Percentiles rank a stretch among this genome's conserved stretches.
Evolutionary conservation across 1,140 invertebrate species (phyloP).

Genomic region (Neomicropteryx cornuta): DNA sequence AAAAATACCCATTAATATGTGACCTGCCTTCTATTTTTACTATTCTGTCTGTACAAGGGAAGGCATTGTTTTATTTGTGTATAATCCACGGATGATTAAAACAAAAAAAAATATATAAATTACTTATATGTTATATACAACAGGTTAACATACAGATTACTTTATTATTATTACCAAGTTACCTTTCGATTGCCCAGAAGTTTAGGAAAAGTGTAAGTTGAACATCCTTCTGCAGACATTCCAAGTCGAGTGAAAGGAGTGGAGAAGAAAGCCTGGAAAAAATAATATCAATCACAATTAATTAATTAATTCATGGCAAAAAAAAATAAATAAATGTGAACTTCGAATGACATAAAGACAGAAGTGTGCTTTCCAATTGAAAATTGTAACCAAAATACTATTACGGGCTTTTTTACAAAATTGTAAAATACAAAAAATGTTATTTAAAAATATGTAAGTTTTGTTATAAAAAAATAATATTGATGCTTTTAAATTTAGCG

Average conservation of each 20-base stretch:
- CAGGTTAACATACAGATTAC: conserved; percentile 6
- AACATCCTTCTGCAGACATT: conserved; percentile 74
- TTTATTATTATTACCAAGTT: conserved; percentile 15
- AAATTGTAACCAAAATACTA: not conserved
- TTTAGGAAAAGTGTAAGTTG: conserved; percentile 70
- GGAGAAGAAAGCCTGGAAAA: conserved; percentile 68
- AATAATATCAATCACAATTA: not conserved
- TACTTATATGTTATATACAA: too few species aligned
- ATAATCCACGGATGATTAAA: too few species aligned
- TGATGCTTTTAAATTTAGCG: too few species aligned
- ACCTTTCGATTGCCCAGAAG: conserved; percentile 71
- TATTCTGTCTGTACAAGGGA: too few species aligned
- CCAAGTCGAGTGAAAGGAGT: conserved; percentile 77
- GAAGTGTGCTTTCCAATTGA: not conserved
- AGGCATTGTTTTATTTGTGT: too few species aligned
- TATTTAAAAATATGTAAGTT: not conserved
- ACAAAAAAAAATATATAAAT: too few species aligned
- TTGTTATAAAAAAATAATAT: too few species aligned
- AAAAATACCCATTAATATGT: too few species aligned
- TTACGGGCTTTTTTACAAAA: not conserved
- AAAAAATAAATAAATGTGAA: not conserved
- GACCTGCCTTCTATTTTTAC: too few species aligned
- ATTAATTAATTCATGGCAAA: not conserved
- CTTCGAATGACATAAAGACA: too few species aligned
- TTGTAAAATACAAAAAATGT: not conserved